These are phyloP conservation scores for Neocrepidodera transversa DNA, from an alignment of 2,888 invertebrate species.

Conservation along the genomic window DNA sequence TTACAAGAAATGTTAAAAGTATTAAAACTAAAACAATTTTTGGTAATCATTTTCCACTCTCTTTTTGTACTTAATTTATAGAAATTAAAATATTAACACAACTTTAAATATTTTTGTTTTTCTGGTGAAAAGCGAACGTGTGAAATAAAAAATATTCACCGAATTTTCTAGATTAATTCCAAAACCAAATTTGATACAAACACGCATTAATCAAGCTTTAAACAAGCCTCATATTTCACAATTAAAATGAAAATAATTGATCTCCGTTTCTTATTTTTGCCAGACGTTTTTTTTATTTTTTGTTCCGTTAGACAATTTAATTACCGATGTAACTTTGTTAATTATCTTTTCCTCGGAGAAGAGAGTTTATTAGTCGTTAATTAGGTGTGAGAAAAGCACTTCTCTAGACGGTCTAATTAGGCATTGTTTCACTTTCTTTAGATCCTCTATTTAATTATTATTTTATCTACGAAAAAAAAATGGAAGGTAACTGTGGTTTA, in stretches of 20 bases:
- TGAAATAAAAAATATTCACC: no score
- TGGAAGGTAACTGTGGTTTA: no score
- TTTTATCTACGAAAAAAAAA: background rate
- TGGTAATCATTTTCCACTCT: no score
- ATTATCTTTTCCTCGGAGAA: background rate
- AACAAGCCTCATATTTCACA: background rate
- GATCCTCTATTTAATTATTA: background rate
- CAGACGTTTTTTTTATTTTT: background rate
- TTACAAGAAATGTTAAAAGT: no score
- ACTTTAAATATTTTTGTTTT: no score
- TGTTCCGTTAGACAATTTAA: conserved; percentile 8
- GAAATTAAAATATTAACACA: no score
- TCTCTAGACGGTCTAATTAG: conserved; percentile 12
- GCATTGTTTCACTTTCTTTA: conserved; percentile 15
- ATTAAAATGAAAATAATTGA: background rate
- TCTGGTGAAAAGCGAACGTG: no score
- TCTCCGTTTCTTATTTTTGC: background rate
- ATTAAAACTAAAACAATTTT: no score
- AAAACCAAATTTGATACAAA: no score
- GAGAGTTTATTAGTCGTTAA: background rate
- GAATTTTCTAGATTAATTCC: no score
- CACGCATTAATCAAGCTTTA: background rate
- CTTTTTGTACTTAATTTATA: no score
- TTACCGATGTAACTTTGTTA: background rate
- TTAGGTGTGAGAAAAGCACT: conserved; percentile 8